Base-by-base conservation (phyloP, 1,140 invertebrate genomes). In the Tetramorium parvispinum region DNA sequence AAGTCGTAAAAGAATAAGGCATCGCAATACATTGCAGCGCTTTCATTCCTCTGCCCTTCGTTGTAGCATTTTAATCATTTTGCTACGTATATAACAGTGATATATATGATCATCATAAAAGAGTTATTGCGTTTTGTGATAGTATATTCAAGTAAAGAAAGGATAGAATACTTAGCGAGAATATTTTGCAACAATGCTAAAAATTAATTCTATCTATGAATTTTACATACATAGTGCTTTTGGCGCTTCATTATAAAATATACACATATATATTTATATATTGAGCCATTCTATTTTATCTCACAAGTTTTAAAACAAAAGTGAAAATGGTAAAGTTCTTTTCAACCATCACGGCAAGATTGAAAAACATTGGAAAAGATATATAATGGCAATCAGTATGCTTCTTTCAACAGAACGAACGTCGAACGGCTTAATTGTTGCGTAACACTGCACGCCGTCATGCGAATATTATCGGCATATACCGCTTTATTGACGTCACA, bases 31-130 rank as follows among this genome's bases (percentile, higher is more conserved):
- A 63, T 65, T 24, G 21, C 37, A 11, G 3, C 10, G 75, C 57
- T 77, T 77, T 46, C 40, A 63, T 77, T 77, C 16, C 6, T 27
- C 21, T 0, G 24, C 16, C 53, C 24, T 77, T 61, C 55, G 21
- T 40, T 63, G 37, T 37, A 43, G 53, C 37, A 76, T 76, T 76
- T 76, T 59, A 76, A 76, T 55, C 21, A 57, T 59, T 76, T 76
- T 6, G 2, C 37, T 76, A 24, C 3, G 6, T 21, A 55, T 2
- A 11, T 32, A 27, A 10, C 53, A 59, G 21, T 24, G 37, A 24
- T 43, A 76, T 55, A 75, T 43, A 76, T 0, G 7, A 16, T 24
- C 8, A 76, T 76, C 37, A 5, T 76, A 43, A 59, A 13, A 76
- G 27, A n/a, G 8, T 59, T 76, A 76, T 37, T 57, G 13, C 51